These are phyloP conservation scores for Sebastiscus albofasciatus DNA, from an alignment of 2,797 vertebrate genomes.

Conservation along the genomic window DNA sequence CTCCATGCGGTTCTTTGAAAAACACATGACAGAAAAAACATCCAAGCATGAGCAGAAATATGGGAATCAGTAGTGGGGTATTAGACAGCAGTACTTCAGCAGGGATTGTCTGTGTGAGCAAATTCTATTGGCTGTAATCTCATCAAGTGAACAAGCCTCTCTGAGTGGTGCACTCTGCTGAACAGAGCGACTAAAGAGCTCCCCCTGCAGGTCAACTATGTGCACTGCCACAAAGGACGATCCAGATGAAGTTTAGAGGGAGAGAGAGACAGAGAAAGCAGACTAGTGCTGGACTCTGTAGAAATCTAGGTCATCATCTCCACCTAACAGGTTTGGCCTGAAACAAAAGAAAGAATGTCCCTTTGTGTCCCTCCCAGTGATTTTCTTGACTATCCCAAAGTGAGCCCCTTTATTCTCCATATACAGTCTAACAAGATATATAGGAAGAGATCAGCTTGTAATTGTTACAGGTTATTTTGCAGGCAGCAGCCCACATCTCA, in stretches of 20 bases:
- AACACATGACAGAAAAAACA: not conserved
- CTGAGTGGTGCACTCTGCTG: conserved; percentile 24
- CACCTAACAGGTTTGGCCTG: conserved; percentile 45
- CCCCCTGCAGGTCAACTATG: conserved; percentile 73
- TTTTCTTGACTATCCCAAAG: conserved; percentile 5
- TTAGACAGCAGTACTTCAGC: conserved; percentile 20
- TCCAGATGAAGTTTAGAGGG: not conserved
- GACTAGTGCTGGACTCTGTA: conserved; percentile 11
- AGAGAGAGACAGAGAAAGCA: not conserved
- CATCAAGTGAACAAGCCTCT: conserved; percentile 32
- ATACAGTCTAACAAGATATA: not conserved
- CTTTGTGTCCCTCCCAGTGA: conserved; percentile 20
- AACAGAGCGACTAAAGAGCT: conserved; percentile 75
- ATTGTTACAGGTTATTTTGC: not conserved
- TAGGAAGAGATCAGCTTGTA: not conserved
- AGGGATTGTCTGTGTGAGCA: conserved; percentile 36
- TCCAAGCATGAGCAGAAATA: not conserved
- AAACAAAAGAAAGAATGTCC: conserved; percentile 54
- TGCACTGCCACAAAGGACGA: conserved; percentile 39
- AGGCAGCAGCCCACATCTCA: conserved; percentile 25
- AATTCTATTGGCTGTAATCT: conserved; percentile 54
- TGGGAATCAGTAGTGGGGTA: not conserved
- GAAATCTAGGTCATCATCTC: conserved; percentile 64
- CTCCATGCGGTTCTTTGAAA: conserved; percentile 81
- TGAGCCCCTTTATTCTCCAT: not conserved